A percentile compares a stretch with the other conserved stretches of the same genome.
Evolutionary conservation across 1,140 invertebrate genomes (phyloP).

Genomic region (Atopsyche davidsoni): DNA sequence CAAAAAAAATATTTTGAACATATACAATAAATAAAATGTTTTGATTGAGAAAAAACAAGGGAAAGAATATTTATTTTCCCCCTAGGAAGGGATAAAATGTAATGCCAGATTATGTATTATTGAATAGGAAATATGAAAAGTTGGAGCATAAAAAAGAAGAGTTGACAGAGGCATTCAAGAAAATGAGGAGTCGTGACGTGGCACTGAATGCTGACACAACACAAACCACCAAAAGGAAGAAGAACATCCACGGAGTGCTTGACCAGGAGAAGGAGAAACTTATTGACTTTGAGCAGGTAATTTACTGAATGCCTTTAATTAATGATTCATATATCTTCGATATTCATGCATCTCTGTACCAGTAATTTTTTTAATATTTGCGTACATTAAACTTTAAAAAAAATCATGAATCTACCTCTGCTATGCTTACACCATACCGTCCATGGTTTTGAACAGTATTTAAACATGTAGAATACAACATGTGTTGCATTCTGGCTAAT

Average conservation of each 20-base stretch:
- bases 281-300: constrained; percentile 53
- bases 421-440: background rate
- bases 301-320: too few relatives aligned
- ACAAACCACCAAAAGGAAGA: constrained; percentile 59
- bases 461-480: too few relatives aligned
- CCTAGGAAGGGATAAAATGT: background rate
- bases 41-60: too few relatives aligned
- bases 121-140: constrained; percentile 49
- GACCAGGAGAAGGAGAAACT: constrained; percentile 59
- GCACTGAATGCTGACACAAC: constrained; percentile 57
- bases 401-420: too few relatives aligned
- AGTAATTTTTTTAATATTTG: too few relatives aligned
- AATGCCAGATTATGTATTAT: constrained; percentile 1
- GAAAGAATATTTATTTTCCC: background rate
- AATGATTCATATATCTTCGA: too few relatives aligned
- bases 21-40: too few relatives aligned
- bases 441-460: too few relatives aligned
- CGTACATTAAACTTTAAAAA: too few relatives aligned
- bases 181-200: constrained; percentile 55
- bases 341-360: too few relatives aligned
- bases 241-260: constrained; percentile 54
- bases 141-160: constrained; percentile 55
- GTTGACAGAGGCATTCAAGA: constrained; percentile 50
- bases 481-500: too few relatives aligned
- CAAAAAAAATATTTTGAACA: too few relatives aligned